Conservation (phyloP, 2,888 invertebrate genomes). For the Orthosia incerta region DNA sequence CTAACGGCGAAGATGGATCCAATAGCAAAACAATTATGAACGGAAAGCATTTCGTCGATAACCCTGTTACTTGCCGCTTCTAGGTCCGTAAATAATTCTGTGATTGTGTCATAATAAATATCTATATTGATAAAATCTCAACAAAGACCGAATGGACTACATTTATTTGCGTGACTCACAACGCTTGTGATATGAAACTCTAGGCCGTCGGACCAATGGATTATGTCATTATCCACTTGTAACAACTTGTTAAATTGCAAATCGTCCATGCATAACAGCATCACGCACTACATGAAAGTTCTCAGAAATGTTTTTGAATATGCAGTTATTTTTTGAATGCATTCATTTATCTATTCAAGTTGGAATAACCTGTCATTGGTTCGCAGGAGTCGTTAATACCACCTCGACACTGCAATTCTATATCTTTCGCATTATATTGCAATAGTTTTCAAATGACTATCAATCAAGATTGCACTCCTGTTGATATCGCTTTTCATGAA, state of each 20-base stretch:
- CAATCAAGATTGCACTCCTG: constrained; percentile 30
- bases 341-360: constrained; percentile 30
- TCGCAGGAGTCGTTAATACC: constrained; percentile 13
- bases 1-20: constrained; percentile 11
- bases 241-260: constrained; percentile 77
- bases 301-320: constrained; percentile 68
- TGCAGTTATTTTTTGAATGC: constrained; percentile 60
- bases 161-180: constrained; percentile 82
- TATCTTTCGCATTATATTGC: constrained; percentile 24
- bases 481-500: constrained; percentile 52
- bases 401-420: constrained; percentile 15
- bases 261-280: constrained; percentile 68
- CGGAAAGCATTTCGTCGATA: constrained; percentile 15
- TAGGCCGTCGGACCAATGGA: constrained; percentile 74
- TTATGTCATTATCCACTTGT: constrained; percentile 86
- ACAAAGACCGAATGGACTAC: constrained; percentile 65
- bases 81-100: constrained; percentile 33
- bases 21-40: constrained; percentile 22
- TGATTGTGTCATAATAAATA: constrained; percentile 52
- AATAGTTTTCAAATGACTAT: constrained; percentile 39
- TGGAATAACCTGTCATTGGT: constrained; percentile 36
- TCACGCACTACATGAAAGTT: constrained; percentile 69
- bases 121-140: constrained; percentile 64
- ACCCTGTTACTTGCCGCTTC: neutral
- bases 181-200: constrained; percentile 76